phyloP scores from a whole-genome alignment of 2,888 invertebrate species.

The Artemia sinica region DNA sequence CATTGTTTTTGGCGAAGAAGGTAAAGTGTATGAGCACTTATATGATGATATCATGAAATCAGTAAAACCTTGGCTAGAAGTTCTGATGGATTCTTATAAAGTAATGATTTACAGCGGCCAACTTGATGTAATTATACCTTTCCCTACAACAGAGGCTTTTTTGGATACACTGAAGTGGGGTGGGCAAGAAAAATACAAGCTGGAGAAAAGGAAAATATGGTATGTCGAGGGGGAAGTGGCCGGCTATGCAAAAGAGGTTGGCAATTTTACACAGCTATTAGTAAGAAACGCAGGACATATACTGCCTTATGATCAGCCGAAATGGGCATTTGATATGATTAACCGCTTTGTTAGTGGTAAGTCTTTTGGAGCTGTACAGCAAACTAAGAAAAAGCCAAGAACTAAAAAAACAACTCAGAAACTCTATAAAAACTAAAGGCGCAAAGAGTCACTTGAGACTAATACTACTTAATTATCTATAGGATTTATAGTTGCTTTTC shows the following conservation, averaged over 20 bases:
- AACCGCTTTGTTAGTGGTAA: conserved; percentile 45
- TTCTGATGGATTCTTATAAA: conserved; percentile 36
- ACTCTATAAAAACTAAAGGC: too few species aligned
- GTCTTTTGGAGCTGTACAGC: conserved; percentile 30
- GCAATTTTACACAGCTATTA: conserved; percentile 52
- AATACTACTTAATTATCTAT: too few species aligned
- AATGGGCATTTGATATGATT: conserved; percentile 55
- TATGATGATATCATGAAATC: conserved; percentile 62
- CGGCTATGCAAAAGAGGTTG: conserved; percentile 53
- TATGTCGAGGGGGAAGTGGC: conserved; percentile 44
- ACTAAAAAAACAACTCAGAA: too few species aligned
- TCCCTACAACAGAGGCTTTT: conserved; percentile 64
- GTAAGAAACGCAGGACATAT: conserved; percentile 64
- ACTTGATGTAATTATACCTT: conserved; percentile 74
- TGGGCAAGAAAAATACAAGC: conserved; percentile 45
- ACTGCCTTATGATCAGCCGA: conserved; percentile 60
- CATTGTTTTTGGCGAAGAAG: conserved; percentile 27
- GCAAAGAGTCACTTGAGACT: too few species aligned
- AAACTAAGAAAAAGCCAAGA: not conserved
- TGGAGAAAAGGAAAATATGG: conserved; percentile 50
- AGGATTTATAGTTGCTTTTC: too few species aligned
- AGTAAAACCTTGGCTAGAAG: conserved; percentile 36
- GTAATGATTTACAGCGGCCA: conserved; percentile 76
- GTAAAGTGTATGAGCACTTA: conserved; percentile 37
- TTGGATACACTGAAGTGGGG: conserved; percentile 51